Conservation (phyloP, 2,797 vertebrate species). For the Pangasius krempfi region DNA sequence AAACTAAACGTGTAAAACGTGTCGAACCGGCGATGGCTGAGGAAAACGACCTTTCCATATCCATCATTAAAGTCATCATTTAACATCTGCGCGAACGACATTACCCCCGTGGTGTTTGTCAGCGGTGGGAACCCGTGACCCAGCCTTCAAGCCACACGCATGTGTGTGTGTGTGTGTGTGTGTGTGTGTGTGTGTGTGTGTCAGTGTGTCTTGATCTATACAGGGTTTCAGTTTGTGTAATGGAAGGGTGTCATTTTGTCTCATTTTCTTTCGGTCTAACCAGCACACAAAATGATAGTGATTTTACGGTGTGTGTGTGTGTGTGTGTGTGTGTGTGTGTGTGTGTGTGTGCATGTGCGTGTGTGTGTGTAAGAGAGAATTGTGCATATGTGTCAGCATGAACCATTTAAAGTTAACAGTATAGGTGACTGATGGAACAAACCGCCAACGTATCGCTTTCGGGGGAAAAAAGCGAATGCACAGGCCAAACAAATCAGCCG, state of each 20-base stretch:
- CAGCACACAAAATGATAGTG: constrained; percentile 31
- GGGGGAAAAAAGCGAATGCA: background rate
- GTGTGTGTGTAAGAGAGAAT: background rate
- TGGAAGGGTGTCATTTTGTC: constrained; percentile 47
- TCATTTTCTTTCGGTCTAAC: constrained; percentile 40
- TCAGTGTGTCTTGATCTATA: background rate
- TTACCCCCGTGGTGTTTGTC: background rate
- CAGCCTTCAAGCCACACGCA: background rate
- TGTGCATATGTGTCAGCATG: background rate
- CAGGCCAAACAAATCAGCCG: background rate
- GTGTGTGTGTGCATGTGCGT: background rate
- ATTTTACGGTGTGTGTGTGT: constrained; percentile 23
- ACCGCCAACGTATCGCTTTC: background rate
- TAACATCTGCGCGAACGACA: background rate
- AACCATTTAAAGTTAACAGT: background rate
- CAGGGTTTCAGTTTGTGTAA: constrained; percentile 1
- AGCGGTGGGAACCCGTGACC: background rate
- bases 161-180: background rate
- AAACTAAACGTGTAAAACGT: background rate
- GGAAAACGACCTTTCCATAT: background rate
- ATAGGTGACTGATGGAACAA: background rate
- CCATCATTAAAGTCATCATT: background rate
- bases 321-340: background rate
- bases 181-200: background rate
- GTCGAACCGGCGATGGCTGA: background rate